These are phyloP conservation scores for Orgyia antiqua DNA, from an alignment of 2,888 invertebrate genomes.

Conservation along the genomic window DNA sequence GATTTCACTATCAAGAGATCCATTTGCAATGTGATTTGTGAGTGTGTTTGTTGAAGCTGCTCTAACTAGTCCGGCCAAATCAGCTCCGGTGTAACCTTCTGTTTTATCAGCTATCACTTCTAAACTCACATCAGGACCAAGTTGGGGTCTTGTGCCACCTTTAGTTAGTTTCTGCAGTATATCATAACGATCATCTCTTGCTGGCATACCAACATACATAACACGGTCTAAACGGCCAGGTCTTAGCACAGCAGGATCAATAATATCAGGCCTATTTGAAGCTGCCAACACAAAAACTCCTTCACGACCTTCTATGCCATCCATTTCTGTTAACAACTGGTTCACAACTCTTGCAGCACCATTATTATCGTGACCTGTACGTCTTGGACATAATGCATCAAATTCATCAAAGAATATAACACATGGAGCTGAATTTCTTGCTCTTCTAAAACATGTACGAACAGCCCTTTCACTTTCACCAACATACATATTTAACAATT, in stretches of 20 bases:
- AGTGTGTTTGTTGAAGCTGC: conserved; percentile 91
- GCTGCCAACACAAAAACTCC: conserved; percentile 98
- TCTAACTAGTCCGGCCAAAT: conserved; percentile 91
- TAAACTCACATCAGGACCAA: conserved; percentile 88
- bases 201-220: conserved; percentile 93
- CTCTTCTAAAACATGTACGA: conserved; percentile 96
- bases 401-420: conserved; percentile 99
- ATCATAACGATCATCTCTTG: conserved; percentile 86
- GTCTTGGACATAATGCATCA: conserved; percentile 95
- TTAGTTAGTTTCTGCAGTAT: conserved; percentile 94
- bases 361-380: conserved; percentile 85
- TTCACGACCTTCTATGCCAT: conserved; percentile 93
- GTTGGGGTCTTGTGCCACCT: conserved; percentile 87
- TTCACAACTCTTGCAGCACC: conserved; percentile 94
- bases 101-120: conserved; percentile 82
- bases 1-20: conserved; percentile 73
- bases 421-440: conserved; percentile 96
- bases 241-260: conserved; percentile 95
- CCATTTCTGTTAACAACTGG: conserved; percentile 98
- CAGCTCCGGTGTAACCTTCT: conserved; percentile 95
- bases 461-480: conserved; percentile 99
- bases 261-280: conserved; percentile 96
- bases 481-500: conserved; percentile 98
- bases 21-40: conserved; percentile 83
- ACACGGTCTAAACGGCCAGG: conserved; percentile 93